Evolutionary conservation across 2,888 invertebrate species (phyloP).

Genomic region (Drosophila hamatofila): DNA sequence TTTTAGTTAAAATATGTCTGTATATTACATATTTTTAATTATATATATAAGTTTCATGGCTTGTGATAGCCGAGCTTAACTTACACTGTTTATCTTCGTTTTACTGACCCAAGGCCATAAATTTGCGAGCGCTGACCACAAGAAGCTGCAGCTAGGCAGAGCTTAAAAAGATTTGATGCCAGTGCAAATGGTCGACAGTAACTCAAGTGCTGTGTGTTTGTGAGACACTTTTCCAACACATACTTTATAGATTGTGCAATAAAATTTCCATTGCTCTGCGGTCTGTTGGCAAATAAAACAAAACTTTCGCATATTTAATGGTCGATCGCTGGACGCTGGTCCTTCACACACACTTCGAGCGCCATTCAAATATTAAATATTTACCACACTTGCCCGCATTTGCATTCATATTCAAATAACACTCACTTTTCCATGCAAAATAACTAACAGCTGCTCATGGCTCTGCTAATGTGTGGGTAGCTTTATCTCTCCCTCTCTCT

Average conservation of each 20-base stretch:
- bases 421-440: conserved; percentile 25
- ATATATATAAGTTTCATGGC: conserved; percentile 9
- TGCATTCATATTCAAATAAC: conserved; percentile 33
- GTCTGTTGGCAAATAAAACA: conserved; percentile 48
- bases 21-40: neutral
- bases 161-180: conserved; percentile 14
- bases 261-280: conserved; percentile 46
- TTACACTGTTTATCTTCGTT: conserved; percentile 52
- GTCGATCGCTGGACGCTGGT: conserved; percentile 27
- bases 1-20: neutral
- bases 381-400: conserved; percentile 56
- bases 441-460: conserved; percentile 28
- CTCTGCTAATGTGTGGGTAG: conserved; percentile 11
- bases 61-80: conserved; percentile 36
- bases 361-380: conserved; percentile 51
- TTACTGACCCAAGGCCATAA: conserved; percentile 57
- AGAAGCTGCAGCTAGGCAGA: conserved; percentile 1
- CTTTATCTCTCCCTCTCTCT: neutral
- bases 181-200: conserved; percentile 23
- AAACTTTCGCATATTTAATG: conserved; percentile 50
- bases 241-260: conserved; percentile 43
- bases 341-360: conserved; percentile 16
- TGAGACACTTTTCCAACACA: conserved; percentile 10
- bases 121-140: conserved; percentile 33
- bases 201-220: conserved; percentile 12